Base-by-base conservation (phyloP, 2,797 vertebrate genomes). In the Microctenopoma stevenorrisi region DNA sequence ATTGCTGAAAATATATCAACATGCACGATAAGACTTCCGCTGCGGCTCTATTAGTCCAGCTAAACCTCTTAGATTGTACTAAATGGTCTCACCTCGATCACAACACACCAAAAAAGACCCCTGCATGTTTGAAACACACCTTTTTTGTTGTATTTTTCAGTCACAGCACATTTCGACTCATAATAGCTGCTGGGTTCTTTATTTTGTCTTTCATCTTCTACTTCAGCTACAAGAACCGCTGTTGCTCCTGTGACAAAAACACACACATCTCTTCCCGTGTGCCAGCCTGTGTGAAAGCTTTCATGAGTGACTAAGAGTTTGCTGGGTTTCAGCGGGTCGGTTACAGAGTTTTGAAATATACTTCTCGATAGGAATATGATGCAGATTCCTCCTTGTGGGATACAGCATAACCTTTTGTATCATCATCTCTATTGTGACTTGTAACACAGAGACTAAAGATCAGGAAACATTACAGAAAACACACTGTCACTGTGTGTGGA, bases 391-490 rank as follows among this genome's bases (percentile, higher is more conserved):
- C 22, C 16, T 33, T 57, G 25, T 48, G 40, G 14, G 44, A 56
- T 49, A 38, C 26, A 53, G 40, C 22, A 62, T 25, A 44, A 43
- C 28, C 8, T 62, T 5, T n/a, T 2, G 30, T 52, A 54, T 64
- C 46, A 60, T 52, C 22, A 18, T 51, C 40, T 58, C 35, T 1
- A 35, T 28, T 59, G 37, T 53, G 72, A 76, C 52, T 51, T 60
- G 22, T 72, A 60, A 65, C 49, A 64, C 60, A 30, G 46, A 38
- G 72, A 53, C 70, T 54, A 47, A 63, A 48, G 66, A 55, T 74
- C 25, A 28, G 72, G 42, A 40, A 62, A 74, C 54, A 60, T 66
- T 44, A 63, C 53, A 49, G 16, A 64, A 73, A 77, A 66, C 75
- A 62, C 47, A 14, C 30, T 63, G 72, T 56, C 5, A 11, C 64